Base-by-base conservation (phyloP, 1,140 invertebrate species). In the Drosophila fuyamai region DNA sequence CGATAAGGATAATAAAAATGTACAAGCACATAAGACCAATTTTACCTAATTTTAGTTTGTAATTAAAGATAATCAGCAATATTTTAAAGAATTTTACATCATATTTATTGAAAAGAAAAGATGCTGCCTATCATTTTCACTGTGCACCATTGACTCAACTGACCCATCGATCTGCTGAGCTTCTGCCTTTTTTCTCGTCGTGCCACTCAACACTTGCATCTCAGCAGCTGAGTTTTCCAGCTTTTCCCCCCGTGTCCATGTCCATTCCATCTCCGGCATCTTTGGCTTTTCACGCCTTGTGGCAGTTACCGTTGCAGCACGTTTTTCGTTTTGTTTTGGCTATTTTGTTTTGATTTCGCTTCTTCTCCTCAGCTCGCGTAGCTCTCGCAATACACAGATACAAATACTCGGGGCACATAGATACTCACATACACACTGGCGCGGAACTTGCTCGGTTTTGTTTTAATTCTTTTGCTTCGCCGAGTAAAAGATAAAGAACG, bases 401-500 rank as follows among this genome's bases (percentile, higher is more conserved):
- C 43, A 43, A 6, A 27, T 10, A 14, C 35, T 16, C 23, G 16
- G 5, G 27, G 27, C 47, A 74, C 68, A 55, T 32, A 51, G 46
- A 72, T 50, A 76, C 43, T 32, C 48, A 40, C 71, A 23, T 1
- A 38, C 35, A 40, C 48, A 53, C n/a, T 32, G 13, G 55, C 51
- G 40, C 29, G 43, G 59, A 63, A 78, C 83, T 54, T 47, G 60
- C 72, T 84, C 53, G 63, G 57, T 50, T 86, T 88, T 88, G 86
- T 90, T 90, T 90, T 90, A 80, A 90, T 90, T 90, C 88, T 83
- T 88, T 86, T 78, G 74, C 82, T 90, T 90, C 86, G 86, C 62
- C 65, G 46, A 76, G 72, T 68, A 43, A 55, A 79, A 82, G 83
- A 88, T 89, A 88, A 89, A 88, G 84, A 88, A 89, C 82, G 63